phyloP scores from a whole-genome alignment of 2,888 invertebrate genomes.

The Orthosia cruda region DNA sequence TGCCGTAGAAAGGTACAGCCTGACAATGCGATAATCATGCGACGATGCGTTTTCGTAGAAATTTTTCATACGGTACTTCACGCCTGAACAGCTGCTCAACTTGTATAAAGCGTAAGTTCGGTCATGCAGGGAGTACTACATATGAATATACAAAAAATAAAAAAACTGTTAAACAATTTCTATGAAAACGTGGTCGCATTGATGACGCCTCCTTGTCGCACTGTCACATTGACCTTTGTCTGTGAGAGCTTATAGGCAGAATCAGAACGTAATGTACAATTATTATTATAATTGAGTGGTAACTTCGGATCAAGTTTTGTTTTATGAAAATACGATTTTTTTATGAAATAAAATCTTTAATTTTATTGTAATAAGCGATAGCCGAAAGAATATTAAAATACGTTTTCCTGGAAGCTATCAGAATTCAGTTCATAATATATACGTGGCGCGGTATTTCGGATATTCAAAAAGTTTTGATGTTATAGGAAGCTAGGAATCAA shows the following conservation, averaged over 20 bases:
- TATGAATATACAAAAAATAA: too few species aligned
- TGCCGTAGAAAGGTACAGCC: background rate
- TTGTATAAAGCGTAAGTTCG: too few species aligned
- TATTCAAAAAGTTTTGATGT: background rate
- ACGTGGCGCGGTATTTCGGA: background rate
- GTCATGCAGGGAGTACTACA: too few species aligned
- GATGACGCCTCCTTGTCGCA: too few species aligned
- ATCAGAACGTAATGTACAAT: background rate
- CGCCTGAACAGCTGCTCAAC: too few species aligned
- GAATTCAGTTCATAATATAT: background rate
- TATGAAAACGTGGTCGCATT: too few species aligned
- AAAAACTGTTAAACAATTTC: too few species aligned
- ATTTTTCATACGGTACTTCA: too few species aligned
- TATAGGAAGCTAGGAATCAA: background rate
- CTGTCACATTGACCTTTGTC: too few species aligned
- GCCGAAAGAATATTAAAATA: background rate
- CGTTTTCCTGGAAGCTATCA: background rate
- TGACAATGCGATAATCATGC: background rate
- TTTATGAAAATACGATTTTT: conserved; percentile 4
- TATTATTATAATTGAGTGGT: too few species aligned
- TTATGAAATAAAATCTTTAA: background rate
- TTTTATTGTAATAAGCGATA: background rate
- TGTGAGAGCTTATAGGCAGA: too few species aligned
- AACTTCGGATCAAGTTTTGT: background rate
- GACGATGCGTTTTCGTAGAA: background rate